Conservation (phyloP, 1,140 invertebrate species). For the Pseudomyrmex pallidus region DNA sequence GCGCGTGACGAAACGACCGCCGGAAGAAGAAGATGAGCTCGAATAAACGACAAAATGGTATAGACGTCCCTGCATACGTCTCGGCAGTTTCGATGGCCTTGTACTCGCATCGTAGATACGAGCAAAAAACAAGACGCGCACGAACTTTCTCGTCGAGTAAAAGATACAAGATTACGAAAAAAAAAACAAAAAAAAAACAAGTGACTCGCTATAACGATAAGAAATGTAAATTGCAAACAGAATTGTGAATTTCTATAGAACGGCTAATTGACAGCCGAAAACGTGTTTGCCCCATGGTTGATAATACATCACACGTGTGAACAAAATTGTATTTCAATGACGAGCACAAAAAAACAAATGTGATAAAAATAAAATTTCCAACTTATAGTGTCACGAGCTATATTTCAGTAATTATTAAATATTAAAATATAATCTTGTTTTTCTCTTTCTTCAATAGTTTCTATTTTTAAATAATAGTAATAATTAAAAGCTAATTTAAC, state of each 20-base stretch:
- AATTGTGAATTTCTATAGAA: slow-evolving; percentile 16
- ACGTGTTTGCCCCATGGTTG: slow-evolving; percentile 17
- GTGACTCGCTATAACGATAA: slow-evolving; percentile 13
- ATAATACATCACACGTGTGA: slow-evolving; percentile 25
- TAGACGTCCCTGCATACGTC: background rate
- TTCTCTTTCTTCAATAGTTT: background rate
- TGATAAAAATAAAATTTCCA: background rate
- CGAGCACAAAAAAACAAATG: background rate
- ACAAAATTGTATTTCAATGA: slow-evolving; percentile 15
- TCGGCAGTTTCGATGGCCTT: slow-evolving; percentile 35
- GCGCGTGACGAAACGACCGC: slow-evolving; percentile 72
- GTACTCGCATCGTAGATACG: background rate
- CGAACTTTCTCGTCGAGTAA: background rate
- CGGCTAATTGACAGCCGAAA: slow-evolving; percentile 25
- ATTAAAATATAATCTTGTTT: slow-evolving; percentile 9
- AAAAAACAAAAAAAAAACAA: slow-evolving; percentile 13
- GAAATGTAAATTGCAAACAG: slow-evolving; percentile 38
- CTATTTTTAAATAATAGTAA: background rate
- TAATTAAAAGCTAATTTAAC: background rate
- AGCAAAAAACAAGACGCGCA: slow-evolving; percentile 14
- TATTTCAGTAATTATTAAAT: background rate
- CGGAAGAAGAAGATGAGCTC: slow-evolving; percentile 5
- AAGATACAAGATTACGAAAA: slow-evolving; percentile 20
- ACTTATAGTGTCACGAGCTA: background rate
- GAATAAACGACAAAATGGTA: slow-evolving; percentile 6